phyloP scores from a whole-genome alignment of 2,113 vertebrate genomes.

The Hippopotamus amphibius region DNA sequence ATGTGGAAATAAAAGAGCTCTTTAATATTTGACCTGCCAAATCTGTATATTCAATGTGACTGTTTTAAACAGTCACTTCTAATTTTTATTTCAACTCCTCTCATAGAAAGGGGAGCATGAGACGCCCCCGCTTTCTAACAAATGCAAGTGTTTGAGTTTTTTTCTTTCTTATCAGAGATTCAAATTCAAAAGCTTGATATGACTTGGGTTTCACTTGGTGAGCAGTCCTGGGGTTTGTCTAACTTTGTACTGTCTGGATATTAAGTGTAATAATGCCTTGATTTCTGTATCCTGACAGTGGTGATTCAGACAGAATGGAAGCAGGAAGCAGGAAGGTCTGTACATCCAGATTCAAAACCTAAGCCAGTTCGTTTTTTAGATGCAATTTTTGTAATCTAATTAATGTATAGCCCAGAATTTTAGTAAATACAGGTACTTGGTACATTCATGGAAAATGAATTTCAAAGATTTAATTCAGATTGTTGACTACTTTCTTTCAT shows the following conservation, averaged over 20 bases:
- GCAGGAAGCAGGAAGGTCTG: neutral
- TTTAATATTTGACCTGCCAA: conserved; percentile 54
- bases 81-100: neutral
- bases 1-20: conserved; percentile 59
- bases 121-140: neutral
- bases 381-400: neutral
- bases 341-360: neutral
- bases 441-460: conserved; percentile 34
- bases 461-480: conserved; percentile 40
- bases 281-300: neutral
- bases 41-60: conserved; percentile 51
- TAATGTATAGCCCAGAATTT: neutral
- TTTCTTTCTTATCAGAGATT: conserved; percentile 23
- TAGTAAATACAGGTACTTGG: neutral
- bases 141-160: neutral
- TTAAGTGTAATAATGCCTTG: neutral
- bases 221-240: neutral
- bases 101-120: neutral
- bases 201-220: neutral
- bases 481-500: neutral
- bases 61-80: conserved; percentile 41
- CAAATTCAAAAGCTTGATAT: neutral
- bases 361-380: neutral
- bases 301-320: neutral
- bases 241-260: neutral